These are phyloP conservation scores for Apeltes quadracus DNA, from an alignment of 2,113 vertebrate genomes.

Conservation along the genomic window DNA sequence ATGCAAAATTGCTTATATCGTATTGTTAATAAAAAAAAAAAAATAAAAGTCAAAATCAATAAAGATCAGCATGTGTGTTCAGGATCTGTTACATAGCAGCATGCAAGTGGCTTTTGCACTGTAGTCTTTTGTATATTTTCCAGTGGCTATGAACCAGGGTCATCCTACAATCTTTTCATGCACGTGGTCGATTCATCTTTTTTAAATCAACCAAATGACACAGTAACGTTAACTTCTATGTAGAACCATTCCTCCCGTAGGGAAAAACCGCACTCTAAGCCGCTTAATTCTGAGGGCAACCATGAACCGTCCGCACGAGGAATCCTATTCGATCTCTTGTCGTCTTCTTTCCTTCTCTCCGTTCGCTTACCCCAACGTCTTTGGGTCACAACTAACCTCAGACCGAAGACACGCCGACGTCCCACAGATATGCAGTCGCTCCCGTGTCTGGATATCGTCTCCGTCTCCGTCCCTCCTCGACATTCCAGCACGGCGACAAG, in stretches of 20 bases:
- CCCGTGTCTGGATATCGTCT: slow-evolving; percentile 20
- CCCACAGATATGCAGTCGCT: slow-evolving; percentile 15
- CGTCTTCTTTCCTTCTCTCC: background rate
- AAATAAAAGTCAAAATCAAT: background rate
- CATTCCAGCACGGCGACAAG: slow-evolving; percentile 37
- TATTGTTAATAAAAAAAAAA: background rate
- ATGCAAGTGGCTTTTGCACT: slow-evolving; percentile 22
- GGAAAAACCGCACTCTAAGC: background rate
- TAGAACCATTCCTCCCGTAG: background rate
- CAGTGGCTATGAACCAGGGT: slow-evolving; percentile 20
- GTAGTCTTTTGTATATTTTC: slow-evolving; percentile 24
- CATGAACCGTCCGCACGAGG: background rate
- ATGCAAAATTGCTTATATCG: background rate
- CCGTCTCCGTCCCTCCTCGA: slow-evolving; percentile 11
- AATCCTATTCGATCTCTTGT: slow-evolving; percentile 23
- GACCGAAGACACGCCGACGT: slow-evolving; percentile 9
- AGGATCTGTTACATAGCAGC: slow-evolving; percentile 15
- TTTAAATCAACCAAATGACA: background rate
- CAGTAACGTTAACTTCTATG: background rate
- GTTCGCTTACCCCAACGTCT: background rate
- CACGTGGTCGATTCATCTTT: background rate
- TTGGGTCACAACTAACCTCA: slow-evolving; percentile 14
- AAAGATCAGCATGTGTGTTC: background rate
- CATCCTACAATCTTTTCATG: background rate
- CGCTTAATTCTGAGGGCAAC: background rate